A percentile compares a stretch with the other conserved stretches of the same genome.
Conservation (phyloP, 37 sponge, comb jelly and placozoan species). For the Bolinopsis microptera region DNA sequence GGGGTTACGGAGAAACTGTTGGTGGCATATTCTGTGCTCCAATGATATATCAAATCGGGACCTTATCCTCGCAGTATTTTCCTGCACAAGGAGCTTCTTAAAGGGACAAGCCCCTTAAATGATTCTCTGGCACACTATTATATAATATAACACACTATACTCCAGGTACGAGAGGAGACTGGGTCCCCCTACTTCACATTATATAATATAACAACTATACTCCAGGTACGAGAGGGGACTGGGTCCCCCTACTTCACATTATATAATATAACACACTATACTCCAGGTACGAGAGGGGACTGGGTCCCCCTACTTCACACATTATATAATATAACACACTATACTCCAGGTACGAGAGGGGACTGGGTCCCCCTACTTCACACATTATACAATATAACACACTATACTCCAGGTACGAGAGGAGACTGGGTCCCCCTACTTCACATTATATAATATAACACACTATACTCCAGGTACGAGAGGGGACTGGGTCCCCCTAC, state of each 20-base stretch:
- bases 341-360: background rate
- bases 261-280: background rate
- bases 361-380: background rate
- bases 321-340: too few relatives aligned
- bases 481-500: background rate
- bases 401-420: background rate
- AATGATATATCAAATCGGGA: too few relatives aligned
- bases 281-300: background rate
- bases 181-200: conserved; percentile 10
- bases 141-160: too few relatives aligned
- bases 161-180: background rate
- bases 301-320: background rate
- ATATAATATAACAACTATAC: background rate
- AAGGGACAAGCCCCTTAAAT: too few relatives aligned
- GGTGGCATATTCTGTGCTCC: too few relatives aligned
- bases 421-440: background rate
- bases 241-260: conserved; percentile 10
- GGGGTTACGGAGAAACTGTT: too few relatives aligned
- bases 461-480: background rate
- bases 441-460: too few relatives aligned
- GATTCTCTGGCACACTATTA: too few relatives aligned
- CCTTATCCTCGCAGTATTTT: too few relatives aligned
- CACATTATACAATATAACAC: background rate
- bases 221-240: background rate
- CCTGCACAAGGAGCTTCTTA: too few relatives aligned